Evolutionary conservation across 1,140 invertebrate genomes (phyloP).

Genomic region (Teleogryllus occipitalis): DNA sequence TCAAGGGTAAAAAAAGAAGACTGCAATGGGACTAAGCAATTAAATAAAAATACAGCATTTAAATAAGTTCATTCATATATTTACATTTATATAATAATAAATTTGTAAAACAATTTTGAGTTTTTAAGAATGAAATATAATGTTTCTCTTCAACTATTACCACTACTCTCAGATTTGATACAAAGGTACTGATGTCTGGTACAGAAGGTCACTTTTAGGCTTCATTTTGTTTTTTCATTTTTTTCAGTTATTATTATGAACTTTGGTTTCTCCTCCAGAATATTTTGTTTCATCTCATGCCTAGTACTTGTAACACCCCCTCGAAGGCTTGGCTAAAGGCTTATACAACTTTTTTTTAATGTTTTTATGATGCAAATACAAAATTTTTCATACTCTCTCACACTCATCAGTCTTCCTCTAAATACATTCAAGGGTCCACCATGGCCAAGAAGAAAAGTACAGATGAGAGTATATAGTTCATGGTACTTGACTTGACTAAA

Average conservation of each 20-base stretch:
- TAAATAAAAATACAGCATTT: background rate
- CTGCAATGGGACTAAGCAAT: background rate
- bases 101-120: slow-evolving; percentile 23
- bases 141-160: slow-evolving; percentile 19
- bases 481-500: background rate
- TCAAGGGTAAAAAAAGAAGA: too few relatives aligned
- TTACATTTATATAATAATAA: slow-evolving; percentile 23
- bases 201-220: slow-evolving; percentile 23
- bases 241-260: background rate
- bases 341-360: background rate
- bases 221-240: slow-evolving; percentile 19
- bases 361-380: background rate
- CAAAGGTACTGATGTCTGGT: slow-evolving; percentile 19
- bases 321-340: background rate
- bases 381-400: background rate
- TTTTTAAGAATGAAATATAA: slow-evolving; percentile 23
- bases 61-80: slow-evolving; percentile 22
- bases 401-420: background rate
- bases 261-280: slow-evolving; percentile 1
- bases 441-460: background rate
- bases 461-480: background rate
- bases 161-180: slow-evolving; percentile 12
- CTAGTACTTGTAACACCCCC: background rate
- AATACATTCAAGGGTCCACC: background rate
- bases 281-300: slow-evolving; percentile 4